phyloP scores from a whole-genome alignment of 30 jellyfish, hydroid and myxozoan species.

The Euphysa ruthae region DNA sequence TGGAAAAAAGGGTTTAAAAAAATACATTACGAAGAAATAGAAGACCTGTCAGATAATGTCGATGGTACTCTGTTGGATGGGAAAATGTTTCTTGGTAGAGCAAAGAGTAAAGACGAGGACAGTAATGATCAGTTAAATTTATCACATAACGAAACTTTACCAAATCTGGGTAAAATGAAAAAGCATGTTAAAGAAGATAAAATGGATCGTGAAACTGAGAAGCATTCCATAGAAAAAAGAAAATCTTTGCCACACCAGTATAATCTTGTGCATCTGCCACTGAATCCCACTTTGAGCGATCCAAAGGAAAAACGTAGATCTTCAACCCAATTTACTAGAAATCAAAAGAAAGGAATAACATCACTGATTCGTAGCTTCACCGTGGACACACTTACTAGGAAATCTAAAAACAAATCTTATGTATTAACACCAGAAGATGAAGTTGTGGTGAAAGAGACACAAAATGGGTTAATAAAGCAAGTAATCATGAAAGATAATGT shows the following conservation, averaged over 20 bases:
- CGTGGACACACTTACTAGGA: slow-evolving; percentile 35
- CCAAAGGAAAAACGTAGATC: neutral
- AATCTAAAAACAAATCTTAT: slow-evolving; percentile 25
- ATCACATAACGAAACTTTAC: slow-evolving; percentile 13
- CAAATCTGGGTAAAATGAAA: slow-evolving; percentile 15
- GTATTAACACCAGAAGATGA: slow-evolving; percentile 29
- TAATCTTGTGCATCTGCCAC: neutral
- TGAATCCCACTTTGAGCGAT: neutral
- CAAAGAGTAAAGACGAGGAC: neutral
- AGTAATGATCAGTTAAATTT: slow-evolving; percentile 3
- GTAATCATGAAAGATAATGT: slow-evolving; percentile 23
- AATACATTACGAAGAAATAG: slow-evolving; percentile 28
- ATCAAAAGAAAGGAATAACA: slow-evolving; percentile 10
- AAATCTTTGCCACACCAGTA: slow-evolving; percentile 1
- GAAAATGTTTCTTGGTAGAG: too few relatives aligned
- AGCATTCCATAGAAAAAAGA: neutral
- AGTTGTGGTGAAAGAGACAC: slow-evolving; percentile 65
- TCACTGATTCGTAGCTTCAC: slow-evolving; percentile 37
- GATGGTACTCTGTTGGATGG: neutral
- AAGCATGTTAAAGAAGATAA: slow-evolving; percentile 16
- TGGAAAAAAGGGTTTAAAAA: slow-evolving; percentile 15
- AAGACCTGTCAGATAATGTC: neutral
- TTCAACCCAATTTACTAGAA: neutral
- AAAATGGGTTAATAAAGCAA: slow-evolving; percentile 38
- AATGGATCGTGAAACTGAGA: neutral